Evolutionary conservation across 1,140 invertebrate species (phyloP).

Genomic region (Formica exsecta): DNA sequence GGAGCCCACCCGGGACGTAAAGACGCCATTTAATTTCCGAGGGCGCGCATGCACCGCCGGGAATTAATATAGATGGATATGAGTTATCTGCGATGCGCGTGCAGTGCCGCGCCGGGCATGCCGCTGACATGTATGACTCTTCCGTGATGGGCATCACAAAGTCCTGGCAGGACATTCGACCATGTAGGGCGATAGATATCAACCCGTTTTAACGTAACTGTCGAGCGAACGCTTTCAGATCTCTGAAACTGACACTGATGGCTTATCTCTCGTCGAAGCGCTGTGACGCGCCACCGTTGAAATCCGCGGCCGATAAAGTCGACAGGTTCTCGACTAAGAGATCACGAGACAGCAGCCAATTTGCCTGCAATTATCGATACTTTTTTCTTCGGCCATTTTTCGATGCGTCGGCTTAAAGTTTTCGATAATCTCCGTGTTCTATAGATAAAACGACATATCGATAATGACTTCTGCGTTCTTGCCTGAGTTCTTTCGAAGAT

Average conservation of each 20-base stretch:
- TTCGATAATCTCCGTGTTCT: constrained; percentile 15
- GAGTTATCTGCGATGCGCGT: constrained; percentile 78
- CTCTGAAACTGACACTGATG: constrained; percentile 85
- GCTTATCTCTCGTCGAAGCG: constrained; percentile 77
- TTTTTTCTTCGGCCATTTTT: background rate
- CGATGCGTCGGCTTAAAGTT: constrained; percentile 13
- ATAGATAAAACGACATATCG: background rate
- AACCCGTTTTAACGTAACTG: constrained; percentile 84
- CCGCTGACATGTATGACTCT: constrained; percentile 84
- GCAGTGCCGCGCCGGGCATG: constrained; percentile 73
- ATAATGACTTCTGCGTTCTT: constrained; percentile 4
- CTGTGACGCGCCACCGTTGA: constrained; percentile 50
- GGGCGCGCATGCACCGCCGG: constrained; percentile 69
- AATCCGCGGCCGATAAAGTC: constrained; percentile 44
- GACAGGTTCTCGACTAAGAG: constrained; percentile 39
- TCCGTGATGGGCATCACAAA: constrained; percentile 79
- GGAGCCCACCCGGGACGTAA: constrained; percentile 61
- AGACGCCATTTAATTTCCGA: constrained; percentile 74
- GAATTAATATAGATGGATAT: constrained; percentile 84
- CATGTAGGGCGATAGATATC: constrained; percentile 81
- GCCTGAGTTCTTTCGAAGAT: background rate
- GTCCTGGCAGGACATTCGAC: constrained; percentile 82
- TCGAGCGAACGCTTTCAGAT: constrained; percentile 81
- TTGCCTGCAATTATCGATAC: constrained; percentile 51
- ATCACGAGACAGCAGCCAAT: constrained; percentile 42